These are phyloP conservation scores for Archocentrus centrarchus DNA, from an alignment of 2,113 vertebrate species.

Conservation along the genomic window DNA sequence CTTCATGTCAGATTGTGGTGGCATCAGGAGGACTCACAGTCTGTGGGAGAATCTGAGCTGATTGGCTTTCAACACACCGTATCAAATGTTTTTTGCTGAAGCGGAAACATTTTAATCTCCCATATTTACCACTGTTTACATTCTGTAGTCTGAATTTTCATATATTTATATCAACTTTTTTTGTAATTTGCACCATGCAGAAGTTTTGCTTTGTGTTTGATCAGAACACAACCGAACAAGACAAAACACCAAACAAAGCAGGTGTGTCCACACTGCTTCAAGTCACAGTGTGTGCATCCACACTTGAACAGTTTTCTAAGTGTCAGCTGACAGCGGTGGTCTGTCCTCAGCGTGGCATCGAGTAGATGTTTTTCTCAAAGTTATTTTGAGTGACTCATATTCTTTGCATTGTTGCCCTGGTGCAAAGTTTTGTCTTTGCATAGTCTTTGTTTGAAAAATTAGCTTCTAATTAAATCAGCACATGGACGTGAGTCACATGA, in stretches of 20 bases:
- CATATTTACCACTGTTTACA: background rate
- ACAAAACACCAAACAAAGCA: too few relatives aligned
- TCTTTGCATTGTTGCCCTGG: too few relatives aligned
- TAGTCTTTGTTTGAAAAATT: too few relatives aligned
- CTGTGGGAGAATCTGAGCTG: fast-evolving
- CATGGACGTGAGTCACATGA: background rate
- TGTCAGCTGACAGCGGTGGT: background rate
- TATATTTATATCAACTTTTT: background rate
- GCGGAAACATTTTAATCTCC: background rate
- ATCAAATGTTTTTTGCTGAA: background rate
- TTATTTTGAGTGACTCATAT: background rate
- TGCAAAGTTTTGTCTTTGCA: too few relatives aligned
- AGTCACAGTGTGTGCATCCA: background rate
- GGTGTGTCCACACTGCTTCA: background rate
- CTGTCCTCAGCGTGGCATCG: too few relatives aligned
- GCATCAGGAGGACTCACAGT: background rate
- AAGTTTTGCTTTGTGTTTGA: too few relatives aligned
- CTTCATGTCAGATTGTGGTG: background rate
- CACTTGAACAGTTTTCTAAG: background rate
- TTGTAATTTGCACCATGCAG: background rate
- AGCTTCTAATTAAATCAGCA: too few relatives aligned
- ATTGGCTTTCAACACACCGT: too few relatives aligned
- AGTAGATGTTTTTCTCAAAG: background rate
- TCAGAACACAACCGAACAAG: background rate
- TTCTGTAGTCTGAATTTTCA: fast-evolving